These are phyloP conservation scores for Chalcis sispes DNA, from an alignment of 2,888 invertebrate species.

Conservation along the genomic window DNA sequence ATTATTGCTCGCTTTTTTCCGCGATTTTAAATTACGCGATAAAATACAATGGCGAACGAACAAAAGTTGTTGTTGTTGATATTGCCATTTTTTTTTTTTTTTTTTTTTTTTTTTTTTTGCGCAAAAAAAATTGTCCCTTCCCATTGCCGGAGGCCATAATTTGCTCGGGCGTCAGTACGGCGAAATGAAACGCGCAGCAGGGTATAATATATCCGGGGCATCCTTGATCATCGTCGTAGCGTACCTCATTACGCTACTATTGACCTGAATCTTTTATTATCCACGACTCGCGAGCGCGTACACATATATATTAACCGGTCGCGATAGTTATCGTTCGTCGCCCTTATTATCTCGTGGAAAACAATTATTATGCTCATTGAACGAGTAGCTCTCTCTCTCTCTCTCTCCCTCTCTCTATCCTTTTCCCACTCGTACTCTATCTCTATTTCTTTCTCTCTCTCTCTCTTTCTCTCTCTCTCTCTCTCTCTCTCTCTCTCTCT, in stretches of 20 bases:
- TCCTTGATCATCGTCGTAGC: conserved; percentile 52
- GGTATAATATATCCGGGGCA: conserved; percentile 52
- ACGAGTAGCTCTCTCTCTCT: conserved; percentile 11
- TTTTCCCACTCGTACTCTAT: neutral
- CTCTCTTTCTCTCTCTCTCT: neutral
- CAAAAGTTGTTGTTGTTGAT: conserved; percentile 57
- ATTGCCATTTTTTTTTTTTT: no score
- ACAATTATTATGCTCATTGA: conserved; percentile 73
- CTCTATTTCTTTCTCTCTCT: neutral
- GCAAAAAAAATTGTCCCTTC: conserved; percentile 35
- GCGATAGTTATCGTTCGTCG: conserved; percentile 58
- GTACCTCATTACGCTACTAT: conserved; percentile 66
- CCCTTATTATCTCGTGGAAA: conserved; percentile 70
- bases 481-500: neutral
- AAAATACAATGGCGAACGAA: conserved; percentile 56
- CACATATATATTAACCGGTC: conserved; percentile 49
- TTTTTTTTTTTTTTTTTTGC: conserved; percentile 32
- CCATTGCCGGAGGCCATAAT: conserved; percentile 53
- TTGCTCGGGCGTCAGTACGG: conserved; percentile 48
- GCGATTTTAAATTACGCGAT: conserved; percentile 59
- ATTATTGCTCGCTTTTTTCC: conserved; percentile 53
- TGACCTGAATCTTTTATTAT: conserved; percentile 73
- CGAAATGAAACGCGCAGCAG: conserved; percentile 49
- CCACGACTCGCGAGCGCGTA: conserved; percentile 60
- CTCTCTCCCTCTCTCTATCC: neutral